phyloP scores from a whole-genome alignment of 2,797 vertebrate genomes.

The Mormyrus hasselquistii region DNA sequence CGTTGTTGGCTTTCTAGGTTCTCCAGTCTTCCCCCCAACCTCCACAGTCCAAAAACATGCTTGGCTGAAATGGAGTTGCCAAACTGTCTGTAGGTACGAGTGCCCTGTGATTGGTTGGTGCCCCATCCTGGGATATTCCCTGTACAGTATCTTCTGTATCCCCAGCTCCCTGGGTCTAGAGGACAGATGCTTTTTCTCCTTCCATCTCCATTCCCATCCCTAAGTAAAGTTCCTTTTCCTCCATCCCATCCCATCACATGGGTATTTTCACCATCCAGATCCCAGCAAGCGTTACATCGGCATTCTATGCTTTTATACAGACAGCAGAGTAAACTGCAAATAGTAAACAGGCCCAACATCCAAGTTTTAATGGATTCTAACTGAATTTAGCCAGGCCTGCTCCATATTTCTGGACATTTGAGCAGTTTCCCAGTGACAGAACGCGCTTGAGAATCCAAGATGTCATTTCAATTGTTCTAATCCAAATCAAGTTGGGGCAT shows the following conservation, averaged over 20 bases:
- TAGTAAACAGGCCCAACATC: not conserved
- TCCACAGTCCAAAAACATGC: not conserved
- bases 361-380: not conserved
- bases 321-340: not conserved
- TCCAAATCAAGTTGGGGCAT: not conserved
- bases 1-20: not conserved
- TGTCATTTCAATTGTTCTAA: slow-evolving; percentile 1
- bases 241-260: not conserved
- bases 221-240: not conserved
- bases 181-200: not conserved
- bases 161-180: not conserved
- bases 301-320: not conserved
- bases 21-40: not conserved
- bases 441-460: not conserved
- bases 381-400: not conserved
- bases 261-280: not conserved
- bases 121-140: not conserved
- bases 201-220: not conserved
- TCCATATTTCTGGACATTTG: not conserved
- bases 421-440: not conserved
- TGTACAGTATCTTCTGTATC: not conserved
- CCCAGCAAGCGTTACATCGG: not conserved
- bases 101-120: not conserved
- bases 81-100: not conserved
- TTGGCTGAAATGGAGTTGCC: not conserved